Conservation (phyloP, 2,797 vertebrate genomes). For the Poeciliopsis turneri region DNA sequence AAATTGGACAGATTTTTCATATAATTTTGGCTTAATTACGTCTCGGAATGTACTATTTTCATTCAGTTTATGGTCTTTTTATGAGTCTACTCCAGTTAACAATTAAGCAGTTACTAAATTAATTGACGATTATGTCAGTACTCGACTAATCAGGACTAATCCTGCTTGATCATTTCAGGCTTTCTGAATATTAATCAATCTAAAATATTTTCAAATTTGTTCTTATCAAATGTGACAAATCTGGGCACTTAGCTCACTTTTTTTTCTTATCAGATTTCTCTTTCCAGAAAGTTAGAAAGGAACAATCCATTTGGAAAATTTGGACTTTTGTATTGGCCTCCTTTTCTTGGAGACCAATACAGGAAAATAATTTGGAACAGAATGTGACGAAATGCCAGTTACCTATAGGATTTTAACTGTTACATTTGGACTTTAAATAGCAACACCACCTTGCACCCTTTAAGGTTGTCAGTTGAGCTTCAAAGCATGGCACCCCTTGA, state of each 20-base stretch:
- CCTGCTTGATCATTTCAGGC: too few species aligned
- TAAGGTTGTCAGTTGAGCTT: constrained; percentile 44
- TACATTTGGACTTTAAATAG: constrained; percentile 23
- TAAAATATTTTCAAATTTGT: not conserved
- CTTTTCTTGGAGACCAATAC: not conserved
- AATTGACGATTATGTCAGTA: too few species aligned
- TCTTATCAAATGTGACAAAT: not conserved
- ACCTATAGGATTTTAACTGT: not conserved
- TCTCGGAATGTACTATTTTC: too few species aligned
- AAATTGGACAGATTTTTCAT: too few species aligned
- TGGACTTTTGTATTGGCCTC: not conserved
- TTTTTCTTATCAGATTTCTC: not conserved
- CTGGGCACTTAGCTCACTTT: not conserved
- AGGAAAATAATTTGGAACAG: not conserved
- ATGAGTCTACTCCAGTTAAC: too few species aligned
- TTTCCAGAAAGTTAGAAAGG: not conserved
- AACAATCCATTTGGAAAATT: not conserved
- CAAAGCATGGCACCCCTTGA: constrained; percentile 15
- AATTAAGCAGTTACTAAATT: too few species aligned
- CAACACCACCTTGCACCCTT: constrained; percentile 3
- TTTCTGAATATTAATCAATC: not conserved
- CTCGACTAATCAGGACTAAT: too few species aligned
- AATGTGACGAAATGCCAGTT: constrained; percentile 9
- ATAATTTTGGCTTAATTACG: too few species aligned
- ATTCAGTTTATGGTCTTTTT: too few species aligned